Percentiles rank a stretch among this genome's conserved stretches.
Conservation (phyloP, 2,888 invertebrate genomes). For the Deroplatys truncata region DNA sequence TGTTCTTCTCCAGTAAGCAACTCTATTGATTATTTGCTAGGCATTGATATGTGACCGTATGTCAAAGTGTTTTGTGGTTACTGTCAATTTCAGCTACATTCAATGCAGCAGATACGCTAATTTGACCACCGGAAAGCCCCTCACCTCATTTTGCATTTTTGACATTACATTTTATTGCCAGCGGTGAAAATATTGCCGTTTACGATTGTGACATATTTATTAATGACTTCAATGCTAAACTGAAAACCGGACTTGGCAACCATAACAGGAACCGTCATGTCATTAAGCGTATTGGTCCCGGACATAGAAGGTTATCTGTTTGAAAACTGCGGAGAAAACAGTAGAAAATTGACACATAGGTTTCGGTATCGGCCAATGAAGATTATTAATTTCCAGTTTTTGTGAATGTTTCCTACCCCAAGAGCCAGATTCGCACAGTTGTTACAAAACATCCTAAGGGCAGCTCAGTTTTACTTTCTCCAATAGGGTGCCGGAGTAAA, state of each 20-base stretch:
- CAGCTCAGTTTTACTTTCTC: too few species aligned
- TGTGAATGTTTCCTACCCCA: too few species aligned
- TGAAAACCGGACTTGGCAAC: background rate
- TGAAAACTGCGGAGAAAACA: too few species aligned
- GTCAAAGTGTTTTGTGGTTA: background rate
- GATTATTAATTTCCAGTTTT: too few species aligned
- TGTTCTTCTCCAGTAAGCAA: background rate
- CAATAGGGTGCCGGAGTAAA: too few species aligned
- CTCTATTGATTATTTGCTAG: background rate
- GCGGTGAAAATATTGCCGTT: background rate
- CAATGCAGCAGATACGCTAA: background rate
- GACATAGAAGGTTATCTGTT: too few species aligned
- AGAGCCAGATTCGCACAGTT: too few species aligned
- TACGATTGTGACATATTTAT: background rate
- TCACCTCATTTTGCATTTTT: background rate
- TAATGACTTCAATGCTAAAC: background rate
- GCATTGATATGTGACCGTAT: background rate
- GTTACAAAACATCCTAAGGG: too few species aligned
- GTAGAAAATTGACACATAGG: too few species aligned
- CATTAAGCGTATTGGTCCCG: background rate
- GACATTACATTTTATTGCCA: background rate
- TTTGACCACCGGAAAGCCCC: background rate
- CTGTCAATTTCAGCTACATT: conserved; percentile 1
- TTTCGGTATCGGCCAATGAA: too few species aligned
- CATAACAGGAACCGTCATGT: background rate